Evolutionary conservation across 2,888 invertebrate species (phyloP).

Genomic region (Callosobruchus maculatus): DNA sequence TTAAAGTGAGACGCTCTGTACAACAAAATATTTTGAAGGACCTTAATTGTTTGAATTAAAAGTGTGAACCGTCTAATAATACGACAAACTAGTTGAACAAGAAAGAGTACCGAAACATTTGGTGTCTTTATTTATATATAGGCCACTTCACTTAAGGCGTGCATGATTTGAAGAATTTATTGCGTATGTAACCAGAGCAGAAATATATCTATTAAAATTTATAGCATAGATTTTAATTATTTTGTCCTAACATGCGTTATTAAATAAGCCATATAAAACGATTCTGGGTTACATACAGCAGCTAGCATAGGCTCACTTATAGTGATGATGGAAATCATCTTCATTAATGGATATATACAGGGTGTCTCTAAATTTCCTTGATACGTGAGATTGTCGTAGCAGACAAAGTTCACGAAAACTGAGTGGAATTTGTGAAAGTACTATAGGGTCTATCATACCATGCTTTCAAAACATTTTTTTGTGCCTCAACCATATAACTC

Average conservation of each 20-base stretch:
- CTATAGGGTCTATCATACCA: too few species aligned
- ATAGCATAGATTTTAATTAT: neutral
- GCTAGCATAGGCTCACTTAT: too few species aligned
- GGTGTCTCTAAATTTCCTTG: too few species aligned
- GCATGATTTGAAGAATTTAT: neutral
- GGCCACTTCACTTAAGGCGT: neutral
- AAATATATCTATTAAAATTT: neutral
- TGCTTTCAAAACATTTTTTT: too few species aligned
- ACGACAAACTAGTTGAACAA: conserved; percentile 8
- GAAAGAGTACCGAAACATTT: neutral
- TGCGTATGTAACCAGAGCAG: neutral
- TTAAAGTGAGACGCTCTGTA: neutral
- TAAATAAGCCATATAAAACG: neutral
- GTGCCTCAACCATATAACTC: too few species aligned
- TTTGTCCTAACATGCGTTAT: neutral
- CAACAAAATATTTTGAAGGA: neutral
- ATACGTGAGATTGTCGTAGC: too few species aligned
- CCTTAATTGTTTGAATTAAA: neutral
- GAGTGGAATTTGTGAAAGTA: too few species aligned
- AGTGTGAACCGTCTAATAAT: conserved; percentile 3
- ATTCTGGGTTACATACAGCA: neutral
- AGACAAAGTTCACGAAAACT: too few species aligned
- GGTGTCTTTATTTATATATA: neutral
- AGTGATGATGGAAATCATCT: too few species aligned
- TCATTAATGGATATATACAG: too few species aligned